Conservation (phyloP, 1,140 invertebrate genomes). For the Drosophila aff. region DNA sequence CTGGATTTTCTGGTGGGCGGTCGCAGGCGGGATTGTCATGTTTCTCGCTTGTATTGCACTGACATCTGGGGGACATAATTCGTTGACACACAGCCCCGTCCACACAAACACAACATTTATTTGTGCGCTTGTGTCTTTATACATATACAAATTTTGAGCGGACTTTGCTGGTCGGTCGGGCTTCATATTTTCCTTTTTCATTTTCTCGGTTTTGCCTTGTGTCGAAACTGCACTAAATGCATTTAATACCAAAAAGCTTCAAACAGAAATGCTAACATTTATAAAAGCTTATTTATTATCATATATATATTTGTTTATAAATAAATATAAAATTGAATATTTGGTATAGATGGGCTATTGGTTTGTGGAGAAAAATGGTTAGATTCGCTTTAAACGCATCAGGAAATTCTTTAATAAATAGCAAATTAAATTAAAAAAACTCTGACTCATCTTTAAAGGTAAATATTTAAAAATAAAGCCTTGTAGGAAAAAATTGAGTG, state of each 20-base stretch:
- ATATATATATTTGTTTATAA: not conserved
- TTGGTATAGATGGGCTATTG: not conserved
- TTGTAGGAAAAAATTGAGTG: not conserved
- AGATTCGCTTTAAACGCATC: not conserved
- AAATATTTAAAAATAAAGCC: not conserved
- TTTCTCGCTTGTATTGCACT: constrained; percentile 73
- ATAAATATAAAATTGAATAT: constrained; percentile 1
- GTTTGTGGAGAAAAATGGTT: too few relatives aligned
- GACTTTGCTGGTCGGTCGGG: constrained; percentile 47
- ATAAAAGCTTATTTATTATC: constrained; percentile 2
- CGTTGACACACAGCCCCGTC: constrained; percentile 56
- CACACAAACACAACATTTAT: constrained; percentile 39
- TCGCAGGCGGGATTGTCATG: constrained; percentile 62
- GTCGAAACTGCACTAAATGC: constrained; percentile 57
- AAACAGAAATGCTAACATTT: constrained; percentile 22
- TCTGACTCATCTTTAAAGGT: rapidly evolving
- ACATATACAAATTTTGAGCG: constrained; percentile 41
- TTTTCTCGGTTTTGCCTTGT: constrained; percentile 40
- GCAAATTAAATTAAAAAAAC: not conserved
- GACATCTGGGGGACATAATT: constrained; percentile 77
- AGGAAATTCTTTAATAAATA: not conserved
- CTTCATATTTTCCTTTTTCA: constrained; percentile 12
- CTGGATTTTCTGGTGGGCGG: constrained; percentile 30
- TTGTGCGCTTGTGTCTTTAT: constrained; percentile 25
- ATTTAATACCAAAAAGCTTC: constrained; percentile 32